A percentile compares a stretch with the other conserved stretches of the same genome.
phyloP scores from a whole-genome alignment of 2,113 vertebrate species.

The Chaenogobius annularis region DNA sequence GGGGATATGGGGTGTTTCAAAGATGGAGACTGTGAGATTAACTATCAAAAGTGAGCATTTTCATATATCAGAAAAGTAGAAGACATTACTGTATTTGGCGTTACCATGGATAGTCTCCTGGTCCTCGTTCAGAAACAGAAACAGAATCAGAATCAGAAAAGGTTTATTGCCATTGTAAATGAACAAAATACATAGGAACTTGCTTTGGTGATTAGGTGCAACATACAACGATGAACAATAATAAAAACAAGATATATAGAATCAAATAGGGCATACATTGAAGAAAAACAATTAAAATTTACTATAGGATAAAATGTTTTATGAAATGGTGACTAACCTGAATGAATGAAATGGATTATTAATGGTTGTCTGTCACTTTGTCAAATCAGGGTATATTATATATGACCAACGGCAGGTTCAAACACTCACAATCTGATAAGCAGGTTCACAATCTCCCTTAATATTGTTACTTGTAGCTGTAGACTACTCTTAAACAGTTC shows the following conservation, averaged over 20 bases:
- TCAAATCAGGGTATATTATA: background rate
- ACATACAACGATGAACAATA: too few relatives aligned
- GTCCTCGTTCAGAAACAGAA: too few relatives aligned
- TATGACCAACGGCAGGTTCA: background rate
- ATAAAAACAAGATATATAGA: too few relatives aligned
- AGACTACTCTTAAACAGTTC: background rate
- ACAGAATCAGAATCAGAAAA: too few relatives aligned
- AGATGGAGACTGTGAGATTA: background rate
- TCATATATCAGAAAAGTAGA: background rate
- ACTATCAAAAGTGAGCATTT: background rate
- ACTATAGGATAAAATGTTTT: too few relatives aligned
- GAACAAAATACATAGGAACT: too few relatives aligned
- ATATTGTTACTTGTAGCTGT: background rate
- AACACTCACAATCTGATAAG: background rate
- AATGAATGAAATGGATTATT: background rate
- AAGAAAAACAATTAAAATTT: too few relatives aligned
- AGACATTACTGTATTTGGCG: background rate
- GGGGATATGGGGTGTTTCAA: slow-evolving; percentile 2
- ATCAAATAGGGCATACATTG: too few relatives aligned
- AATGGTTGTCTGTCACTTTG: background rate
- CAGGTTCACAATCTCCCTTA: background rate
- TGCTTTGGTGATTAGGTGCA: too few relatives aligned
- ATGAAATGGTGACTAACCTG: background rate
- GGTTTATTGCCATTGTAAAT: too few relatives aligned
- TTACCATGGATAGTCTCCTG: background rate